phyloP scores from a whole-genome alignment of 2,888 invertebrate species.

The Stenoptilia bipunctidactyla region DNA sequence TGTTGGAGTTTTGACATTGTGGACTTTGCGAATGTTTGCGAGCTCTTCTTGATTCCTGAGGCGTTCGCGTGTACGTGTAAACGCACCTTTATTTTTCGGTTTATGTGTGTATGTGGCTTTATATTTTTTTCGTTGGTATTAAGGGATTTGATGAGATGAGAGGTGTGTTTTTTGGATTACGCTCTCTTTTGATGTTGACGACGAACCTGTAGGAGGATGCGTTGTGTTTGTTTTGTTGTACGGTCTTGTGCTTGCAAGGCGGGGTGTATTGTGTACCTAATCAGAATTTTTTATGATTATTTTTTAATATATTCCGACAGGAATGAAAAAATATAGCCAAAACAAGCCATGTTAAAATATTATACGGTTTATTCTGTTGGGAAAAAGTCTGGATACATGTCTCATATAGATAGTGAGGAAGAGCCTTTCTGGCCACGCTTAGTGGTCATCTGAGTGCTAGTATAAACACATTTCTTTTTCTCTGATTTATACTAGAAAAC shows the following conservation, averaged over 20 bases:
- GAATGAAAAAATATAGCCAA: too few species aligned
- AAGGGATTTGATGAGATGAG: slow-evolving; percentile 38
- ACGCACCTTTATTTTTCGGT: slow-evolving; percentile 43
- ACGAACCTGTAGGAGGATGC: slow-evolving; percentile 41
- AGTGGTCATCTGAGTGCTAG: too few species aligned
- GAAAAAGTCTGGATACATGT: too few species aligned
- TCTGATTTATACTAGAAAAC: too few species aligned
- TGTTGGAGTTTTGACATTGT: slow-evolving; percentile 69
- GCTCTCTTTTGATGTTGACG: slow-evolving; percentile 49
- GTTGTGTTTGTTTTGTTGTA: slow-evolving; percentile 51
- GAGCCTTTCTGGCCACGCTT: too few species aligned
- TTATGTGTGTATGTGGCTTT: slow-evolving; percentile 29
- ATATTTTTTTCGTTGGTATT: slow-evolving; percentile 42
- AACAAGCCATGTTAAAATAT: too few species aligned
- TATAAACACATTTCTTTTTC: too few species aligned
- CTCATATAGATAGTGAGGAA: too few species aligned
- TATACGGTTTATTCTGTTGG: too few species aligned
- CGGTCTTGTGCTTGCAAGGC: slow-evolving; percentile 5
- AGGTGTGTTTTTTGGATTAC: slow-evolving; percentile 65
- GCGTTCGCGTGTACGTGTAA: slow-evolving; percentile 53
- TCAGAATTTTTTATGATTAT: too few species aligned
- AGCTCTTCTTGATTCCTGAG: slow-evolving; percentile 54
- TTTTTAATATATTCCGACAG: too few species aligned
- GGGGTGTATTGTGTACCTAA: too few species aligned
- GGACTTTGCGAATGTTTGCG: slow-evolving; percentile 45